Percentiles rank a stretch among this genome's conserved stretches.
These are phyloP conservation scores for Thermophis baileyi DNA, from an alignment of 2,113 vertebrate genomes.

Conservation along the genomic window DNA sequence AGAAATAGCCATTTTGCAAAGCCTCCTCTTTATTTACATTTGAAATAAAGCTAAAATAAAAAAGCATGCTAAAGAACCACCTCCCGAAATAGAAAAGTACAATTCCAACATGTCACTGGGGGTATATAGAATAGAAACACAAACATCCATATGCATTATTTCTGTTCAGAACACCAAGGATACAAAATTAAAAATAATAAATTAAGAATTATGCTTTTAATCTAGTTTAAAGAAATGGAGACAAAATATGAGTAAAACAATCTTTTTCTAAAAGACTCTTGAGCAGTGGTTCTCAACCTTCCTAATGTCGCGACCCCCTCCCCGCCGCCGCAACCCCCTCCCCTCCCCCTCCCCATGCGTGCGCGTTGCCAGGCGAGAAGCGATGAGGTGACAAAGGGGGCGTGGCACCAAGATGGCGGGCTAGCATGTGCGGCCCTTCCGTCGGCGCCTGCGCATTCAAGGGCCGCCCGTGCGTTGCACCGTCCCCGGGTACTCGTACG, in stretches of 20 bases:
- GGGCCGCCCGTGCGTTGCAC: too few species aligned
- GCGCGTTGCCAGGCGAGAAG: too few species aligned
- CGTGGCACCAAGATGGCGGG: too few species aligned
- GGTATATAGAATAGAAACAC: not conserved
- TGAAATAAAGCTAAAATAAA: not conserved
- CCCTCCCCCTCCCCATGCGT: too few species aligned
- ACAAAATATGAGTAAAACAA: not conserved
- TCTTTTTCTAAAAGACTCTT: not conserved
- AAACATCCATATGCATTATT: not conserved
- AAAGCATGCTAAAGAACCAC: not conserved
- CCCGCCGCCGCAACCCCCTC: too few species aligned
- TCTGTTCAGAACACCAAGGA: not conserved
- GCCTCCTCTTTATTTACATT: not conserved
- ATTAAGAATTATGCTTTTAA: not conserved
- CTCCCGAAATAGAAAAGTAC: not conserved
- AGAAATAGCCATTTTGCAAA: not conserved
- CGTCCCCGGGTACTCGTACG: too few species aligned
- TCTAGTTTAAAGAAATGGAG: not conserved
- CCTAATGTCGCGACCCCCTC: too few species aligned
- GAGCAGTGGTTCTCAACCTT: too few species aligned
- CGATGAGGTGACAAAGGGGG: too few species aligned
- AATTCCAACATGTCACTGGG: not conserved
- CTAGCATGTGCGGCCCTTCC: too few species aligned
- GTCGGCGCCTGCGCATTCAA: too few species aligned
- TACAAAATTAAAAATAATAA: not conserved